These are phyloP conservation scores for Manis javanica DNA, from an alignment of 2,797 vertebrate species.

Conservation along the genomic window DNA sequence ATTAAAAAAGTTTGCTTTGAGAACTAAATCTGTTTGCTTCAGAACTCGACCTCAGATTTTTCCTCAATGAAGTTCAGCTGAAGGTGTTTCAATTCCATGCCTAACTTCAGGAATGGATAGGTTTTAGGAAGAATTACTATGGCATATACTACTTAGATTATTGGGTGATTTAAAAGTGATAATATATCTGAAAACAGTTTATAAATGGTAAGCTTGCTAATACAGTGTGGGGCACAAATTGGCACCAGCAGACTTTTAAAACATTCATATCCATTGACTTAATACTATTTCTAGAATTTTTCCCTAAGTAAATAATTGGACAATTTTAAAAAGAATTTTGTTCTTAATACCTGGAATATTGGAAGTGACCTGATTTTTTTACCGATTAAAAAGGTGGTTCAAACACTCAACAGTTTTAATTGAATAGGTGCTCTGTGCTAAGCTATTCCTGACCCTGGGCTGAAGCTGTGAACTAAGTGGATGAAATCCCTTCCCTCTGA, in stretches of 20 bases:
- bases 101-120: not conserved
- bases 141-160: not conserved
- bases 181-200: not conserved
- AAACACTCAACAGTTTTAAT: not conserved
- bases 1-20: not conserved
- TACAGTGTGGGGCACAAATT: not conserved
- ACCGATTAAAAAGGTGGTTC: not conserved
- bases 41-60: not conserved
- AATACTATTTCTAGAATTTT: not conserved
- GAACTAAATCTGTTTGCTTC: not conserved
- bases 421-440: accelerated
- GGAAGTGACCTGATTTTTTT: not conserved
- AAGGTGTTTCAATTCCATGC: not conserved
- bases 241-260: not conserved
- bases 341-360: not conserved
- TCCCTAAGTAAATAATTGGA: not conserved
- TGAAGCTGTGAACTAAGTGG: not conserved
- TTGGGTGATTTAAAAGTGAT: not conserved
- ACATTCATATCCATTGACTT: not conserved
- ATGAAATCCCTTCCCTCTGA: not conserved
- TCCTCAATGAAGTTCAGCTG: not conserved
- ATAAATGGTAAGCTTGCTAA: not conserved
- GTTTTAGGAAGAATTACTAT: not conserved
- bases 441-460: not conserved
- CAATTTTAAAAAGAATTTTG: not conserved